These are phyloP conservation scores for Cyrtorhinus lividipennis DNA, from an alignment of 1,140 invertebrate genomes.

Conservation along the genomic window DNA sequence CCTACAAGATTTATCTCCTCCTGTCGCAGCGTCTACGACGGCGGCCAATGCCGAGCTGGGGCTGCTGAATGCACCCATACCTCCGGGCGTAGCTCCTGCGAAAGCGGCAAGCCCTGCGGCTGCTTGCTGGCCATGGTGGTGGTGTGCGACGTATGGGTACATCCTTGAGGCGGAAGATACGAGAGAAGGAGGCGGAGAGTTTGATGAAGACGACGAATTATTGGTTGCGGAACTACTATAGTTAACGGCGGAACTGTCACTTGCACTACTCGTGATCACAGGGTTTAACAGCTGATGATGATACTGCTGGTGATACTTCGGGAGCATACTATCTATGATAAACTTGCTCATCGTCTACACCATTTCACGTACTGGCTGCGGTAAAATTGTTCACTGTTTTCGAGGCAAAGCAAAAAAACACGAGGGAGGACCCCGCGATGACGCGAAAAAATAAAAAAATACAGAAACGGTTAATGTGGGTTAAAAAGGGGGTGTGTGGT, in stretches of 20 bases:
- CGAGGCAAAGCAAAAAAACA: background rate
- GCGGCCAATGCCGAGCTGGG: conserved; percentile 42
- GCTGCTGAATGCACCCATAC: conserved; percentile 43
- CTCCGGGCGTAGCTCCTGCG: conserved; percentile 40
- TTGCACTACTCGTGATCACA: conserved; percentile 30
- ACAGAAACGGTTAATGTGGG: conserved; percentile 10
- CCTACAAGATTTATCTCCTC: conserved; percentile 58
- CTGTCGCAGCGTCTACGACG: conserved; percentile 39
- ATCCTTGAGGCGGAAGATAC: conserved; percentile 37
- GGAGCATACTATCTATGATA: conserved; percentile 92
- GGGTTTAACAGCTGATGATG: conserved; percentile 43
- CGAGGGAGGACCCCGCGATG: background rate
- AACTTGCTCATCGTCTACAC: conserved; percentile 50
- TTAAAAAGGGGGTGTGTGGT: conserved; percentile 15
- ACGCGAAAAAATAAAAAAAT: conserved; percentile 14
- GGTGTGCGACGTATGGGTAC: conserved; percentile 55
- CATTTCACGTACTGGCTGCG: conserved; percentile 12
- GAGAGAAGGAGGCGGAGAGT: conserved; percentile 38
- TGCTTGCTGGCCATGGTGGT: conserved; percentile 52
- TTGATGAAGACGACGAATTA: conserved; percentile 32
- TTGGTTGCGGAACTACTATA: conserved; percentile 29
- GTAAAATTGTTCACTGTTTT: background rate
- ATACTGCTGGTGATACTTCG: conserved; percentile 77
- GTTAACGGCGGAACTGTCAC: conserved; percentile 34
- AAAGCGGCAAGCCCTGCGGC: conserved; percentile 50